A percentile compares a stretch with the other conserved stretches of the same genome.
Conservation (phyloP, 2,113 vertebrate species). For the Amazona guildingii region DNA sequence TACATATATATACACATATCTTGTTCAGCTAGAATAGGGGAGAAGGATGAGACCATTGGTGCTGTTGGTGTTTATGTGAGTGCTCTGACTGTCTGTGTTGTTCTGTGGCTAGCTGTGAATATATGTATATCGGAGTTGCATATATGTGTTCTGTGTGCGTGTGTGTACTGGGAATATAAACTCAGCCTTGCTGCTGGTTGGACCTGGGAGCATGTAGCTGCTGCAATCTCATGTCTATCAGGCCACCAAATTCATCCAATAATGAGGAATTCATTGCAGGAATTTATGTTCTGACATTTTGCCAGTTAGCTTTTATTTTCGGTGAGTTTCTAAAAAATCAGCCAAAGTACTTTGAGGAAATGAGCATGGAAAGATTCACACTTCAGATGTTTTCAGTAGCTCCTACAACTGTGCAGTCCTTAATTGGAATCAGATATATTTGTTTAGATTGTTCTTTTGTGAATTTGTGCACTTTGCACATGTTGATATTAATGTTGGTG, state of each 20-base stretch:
- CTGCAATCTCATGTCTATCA: neutral
- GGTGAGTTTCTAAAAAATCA: neutral
- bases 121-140: neutral
- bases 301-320: neutral
- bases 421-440: neutral
- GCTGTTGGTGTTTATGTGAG: neutral
- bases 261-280: neutral
- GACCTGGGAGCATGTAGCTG: neutral
- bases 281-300: neutral
- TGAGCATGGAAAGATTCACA: neutral
- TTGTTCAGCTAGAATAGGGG: neutral
- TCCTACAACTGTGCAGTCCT: neutral
- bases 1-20: neutral
- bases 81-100: neutral
- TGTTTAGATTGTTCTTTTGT: neutral
- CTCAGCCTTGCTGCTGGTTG: neutral
- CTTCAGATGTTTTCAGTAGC: neutral
- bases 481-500: neutral
- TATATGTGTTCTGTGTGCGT: fast-evolving
- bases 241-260: neutral
- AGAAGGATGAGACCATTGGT: neutral
- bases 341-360: neutral
- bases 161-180: neutral
- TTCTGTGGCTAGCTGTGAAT: neutral
- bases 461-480: neutral